A percentile compares a stretch with the other conserved stretches of the same genome.
Evolutionary conservation across 2,797 vertebrate species (phyloP).

Genomic region (Bovichtus diacanthus): DNA sequence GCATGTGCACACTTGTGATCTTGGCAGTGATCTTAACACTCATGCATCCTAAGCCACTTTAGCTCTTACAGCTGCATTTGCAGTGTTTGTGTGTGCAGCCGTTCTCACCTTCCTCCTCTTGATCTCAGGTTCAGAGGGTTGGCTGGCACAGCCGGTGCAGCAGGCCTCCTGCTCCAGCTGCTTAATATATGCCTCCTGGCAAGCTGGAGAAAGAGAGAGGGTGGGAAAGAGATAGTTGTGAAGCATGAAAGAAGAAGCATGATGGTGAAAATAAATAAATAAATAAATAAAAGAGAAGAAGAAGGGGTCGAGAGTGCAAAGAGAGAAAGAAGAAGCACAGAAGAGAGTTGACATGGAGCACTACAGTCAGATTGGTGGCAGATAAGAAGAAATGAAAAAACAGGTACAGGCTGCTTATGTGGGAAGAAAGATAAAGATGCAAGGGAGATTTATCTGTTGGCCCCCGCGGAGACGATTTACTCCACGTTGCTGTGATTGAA

Average conservation of each 20-base stretch:
- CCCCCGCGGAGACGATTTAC: constrained; percentile 17
- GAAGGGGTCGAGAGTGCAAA: constrained; percentile 13
- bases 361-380: background rate
- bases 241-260: constrained; percentile 26
- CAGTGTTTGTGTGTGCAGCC: constrained; percentile 12
- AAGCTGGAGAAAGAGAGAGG: constrained; percentile 82
- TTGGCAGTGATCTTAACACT: constrained; percentile 1
- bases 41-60: background rate
- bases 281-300: no score
- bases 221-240: constrained; percentile 1
- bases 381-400: constrained; percentile 12
- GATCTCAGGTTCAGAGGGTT: constrained; percentile 88
- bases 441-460: constrained; percentile 13
- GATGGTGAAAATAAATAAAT: background rate
- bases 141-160: constrained; percentile 90
- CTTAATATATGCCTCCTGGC: constrained; percentile 92
- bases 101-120: constrained; percentile 88
- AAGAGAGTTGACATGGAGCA: background rate
- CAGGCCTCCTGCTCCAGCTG: constrained; percentile 92
- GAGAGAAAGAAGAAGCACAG: constrained; percentile 20
- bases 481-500: constrained; percentile 37
- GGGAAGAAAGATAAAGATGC: constrained; percentile 35
- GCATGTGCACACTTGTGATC: background rate
- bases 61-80: background rate
- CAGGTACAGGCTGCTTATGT: constrained; percentile 25